These are phyloP conservation scores for Hirundichthys speculiger DNA, from an alignment of 2,113 vertebrate genomes.

Conservation along the genomic window DNA sequence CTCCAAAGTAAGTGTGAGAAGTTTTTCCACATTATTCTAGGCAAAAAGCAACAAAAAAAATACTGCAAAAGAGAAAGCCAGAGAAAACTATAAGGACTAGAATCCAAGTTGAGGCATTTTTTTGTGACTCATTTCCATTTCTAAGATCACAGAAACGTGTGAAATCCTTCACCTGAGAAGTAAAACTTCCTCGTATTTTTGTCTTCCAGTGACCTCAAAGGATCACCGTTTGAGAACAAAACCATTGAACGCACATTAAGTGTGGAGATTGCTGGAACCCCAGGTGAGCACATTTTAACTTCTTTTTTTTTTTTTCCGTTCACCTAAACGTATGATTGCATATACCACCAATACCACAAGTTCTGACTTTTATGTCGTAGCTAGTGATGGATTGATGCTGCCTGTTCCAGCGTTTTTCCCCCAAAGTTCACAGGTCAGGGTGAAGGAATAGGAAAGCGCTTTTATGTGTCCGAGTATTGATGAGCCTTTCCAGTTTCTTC, in stretches of 20 bases:
- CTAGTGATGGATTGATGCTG: slow-evolving; percentile 47
- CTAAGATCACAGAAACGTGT: slow-evolving; percentile 81
- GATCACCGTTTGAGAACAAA: slow-evolving; percentile 99
- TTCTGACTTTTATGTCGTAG: background rate
- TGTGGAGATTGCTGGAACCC: slow-evolving; percentile 99
- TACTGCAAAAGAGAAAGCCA: slow-evolving; percentile 48
- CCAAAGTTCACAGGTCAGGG: slow-evolving; percentile 71
- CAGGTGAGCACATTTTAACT: slow-evolving; percentile 83
- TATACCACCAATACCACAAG: background rate
- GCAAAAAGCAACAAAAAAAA: slow-evolving; percentile 73
- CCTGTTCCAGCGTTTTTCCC: slow-evolving; percentile 40
- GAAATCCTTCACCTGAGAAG: slow-evolving; percentile 49
- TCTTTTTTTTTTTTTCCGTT: too few species aligned
- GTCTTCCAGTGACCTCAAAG: slow-evolving; percentile 99
- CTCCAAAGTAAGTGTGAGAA: slow-evolving; percentile 99
- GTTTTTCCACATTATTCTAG: slow-evolving; percentile 86
- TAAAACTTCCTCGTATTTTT: slow-evolving; percentile 79
- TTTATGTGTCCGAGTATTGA: slow-evolving; percentile 70
- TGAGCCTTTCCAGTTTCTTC: slow-evolving; percentile 66
- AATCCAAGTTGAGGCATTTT: slow-evolving; percentile 88
- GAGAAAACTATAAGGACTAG: slow-evolving; percentile 57
- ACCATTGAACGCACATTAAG: slow-evolving; percentile 99
- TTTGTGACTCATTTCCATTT: slow-evolving; percentile 88
- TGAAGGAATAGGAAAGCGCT: slow-evolving; percentile 57
- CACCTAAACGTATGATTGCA: background rate